A percentile compares a stretch with the other conserved stretches of the same genome.
These are phyloP conservation scores for Microtus ochrogaster DNA, from an alignment of 2,113 vertebrate species.

Conservation along the genomic window DNA sequence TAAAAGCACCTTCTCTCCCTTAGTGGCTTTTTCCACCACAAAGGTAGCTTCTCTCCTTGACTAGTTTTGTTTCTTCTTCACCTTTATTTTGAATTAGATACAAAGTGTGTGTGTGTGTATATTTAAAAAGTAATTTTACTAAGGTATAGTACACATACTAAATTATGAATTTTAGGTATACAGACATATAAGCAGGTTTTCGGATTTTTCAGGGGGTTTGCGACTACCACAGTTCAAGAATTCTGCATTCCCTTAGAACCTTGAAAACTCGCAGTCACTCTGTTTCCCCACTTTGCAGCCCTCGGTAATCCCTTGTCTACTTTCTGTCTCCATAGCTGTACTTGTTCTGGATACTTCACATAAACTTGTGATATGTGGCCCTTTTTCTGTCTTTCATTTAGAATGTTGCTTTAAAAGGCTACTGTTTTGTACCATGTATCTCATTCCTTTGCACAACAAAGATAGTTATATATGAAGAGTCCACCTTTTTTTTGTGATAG, in stretches of 20 bases:
- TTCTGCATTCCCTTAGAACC: not conserved
- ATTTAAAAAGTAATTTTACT: not conserved
- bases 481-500: not conserved
- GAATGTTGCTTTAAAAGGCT: not conserved
- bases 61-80: not conserved
- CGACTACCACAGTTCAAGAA: not conserved
- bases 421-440: not conserved
- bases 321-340: not conserved
- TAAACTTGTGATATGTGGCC: not conserved
- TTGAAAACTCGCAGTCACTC: not conserved
- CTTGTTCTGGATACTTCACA: not conserved
- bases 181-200: not conserved
- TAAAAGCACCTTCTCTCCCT: not conserved
- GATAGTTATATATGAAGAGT: not conserved
- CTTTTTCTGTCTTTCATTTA: slow-evolving; percentile 20
- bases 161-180: not conserved
- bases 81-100: slow-evolving; percentile 15
- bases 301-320: not conserved
- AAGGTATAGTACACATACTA: not conserved
- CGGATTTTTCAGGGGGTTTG: not conserved
- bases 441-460: not conserved
- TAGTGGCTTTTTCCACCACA: not conserved
- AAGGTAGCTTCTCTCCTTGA: not conserved
- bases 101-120: not conserved
- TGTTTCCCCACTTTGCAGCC: not conserved